phyloP scores from a whole-genome alignment of 2,113 vertebrate genomes.

The Epinephelus fuscoguttatus region DNA sequence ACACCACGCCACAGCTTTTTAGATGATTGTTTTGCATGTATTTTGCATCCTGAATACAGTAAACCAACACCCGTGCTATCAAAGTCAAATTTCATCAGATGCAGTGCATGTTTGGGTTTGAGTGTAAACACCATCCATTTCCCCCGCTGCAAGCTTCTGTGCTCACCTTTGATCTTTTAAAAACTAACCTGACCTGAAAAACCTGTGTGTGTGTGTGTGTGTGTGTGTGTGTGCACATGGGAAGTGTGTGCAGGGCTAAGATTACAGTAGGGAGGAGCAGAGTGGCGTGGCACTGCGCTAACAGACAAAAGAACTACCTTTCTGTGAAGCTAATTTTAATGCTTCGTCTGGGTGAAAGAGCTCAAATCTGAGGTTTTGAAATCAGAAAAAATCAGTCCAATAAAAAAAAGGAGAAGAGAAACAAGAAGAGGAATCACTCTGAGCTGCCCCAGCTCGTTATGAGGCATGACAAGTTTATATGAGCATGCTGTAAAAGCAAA shows the following conservation, averaged over 20 bases:
- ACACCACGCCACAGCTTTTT: background rate
- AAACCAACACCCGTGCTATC: background rate
- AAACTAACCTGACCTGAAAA: conserved; percentile 76
- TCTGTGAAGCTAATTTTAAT: background rate
- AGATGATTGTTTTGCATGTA: conserved; percentile 13
- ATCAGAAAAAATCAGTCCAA: conserved; percentile 2
- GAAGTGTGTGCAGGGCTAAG: conserved; percentile 30
- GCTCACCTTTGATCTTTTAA: conserved; percentile 62
- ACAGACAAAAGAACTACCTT: conserved; percentile 13
- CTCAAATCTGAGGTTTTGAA: conserved; percentile 46
- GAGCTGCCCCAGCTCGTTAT: background rate
- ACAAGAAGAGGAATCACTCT: conserved; percentile 27
- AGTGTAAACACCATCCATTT: background rate
- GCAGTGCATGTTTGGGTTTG: background rate
- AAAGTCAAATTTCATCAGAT: conserved; percentile 17
- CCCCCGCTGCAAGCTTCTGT: conserved; percentile 1
- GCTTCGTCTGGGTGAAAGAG: background rate
- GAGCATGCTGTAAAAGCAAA: conserved; percentile 39
- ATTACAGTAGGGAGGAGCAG: conserved; percentile 66
- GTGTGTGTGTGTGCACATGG: background rate
- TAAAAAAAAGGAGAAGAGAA: conserved; percentile 56
- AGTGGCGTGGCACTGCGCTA: background rate
- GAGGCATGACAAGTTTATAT: background rate
- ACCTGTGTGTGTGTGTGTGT: conserved; percentile 50
- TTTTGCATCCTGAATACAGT: conserved; percentile 32